Base-by-base conservation (phyloP, 2,797 vertebrate species). In the Ataeniobius toweri region DNA sequence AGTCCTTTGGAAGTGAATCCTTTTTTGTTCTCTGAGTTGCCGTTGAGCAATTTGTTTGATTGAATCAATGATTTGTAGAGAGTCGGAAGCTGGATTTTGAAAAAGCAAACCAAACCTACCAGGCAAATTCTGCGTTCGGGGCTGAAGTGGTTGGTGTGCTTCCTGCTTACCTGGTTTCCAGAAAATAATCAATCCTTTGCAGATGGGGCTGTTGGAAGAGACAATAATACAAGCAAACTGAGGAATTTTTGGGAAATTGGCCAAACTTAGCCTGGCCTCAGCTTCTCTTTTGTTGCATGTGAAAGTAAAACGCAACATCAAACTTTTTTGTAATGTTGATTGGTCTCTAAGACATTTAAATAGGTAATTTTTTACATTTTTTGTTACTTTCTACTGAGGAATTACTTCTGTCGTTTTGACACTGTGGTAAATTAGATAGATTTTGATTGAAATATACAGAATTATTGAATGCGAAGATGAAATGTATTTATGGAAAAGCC, bases 31-130 rank as follows among this genome's bases (percentile, higher is more conserved):
- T 73, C 58, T 39, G 63, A 81, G 48, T 12, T 77, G 65, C 61
- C 67, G 61, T 77, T 77, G 65, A 73, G 39, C 50, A 76, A 80
- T 50, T 20, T 44, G 72, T 68, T 41, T 65, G 72, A 78, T 53
- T 31, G 39, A 69, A 61, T 73, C 65, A 56, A 71, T 8, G 48
- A 53, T 75, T 82, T 81, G 56, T 55, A 71, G n/a, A 70, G 71
- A 79, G 31, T 67, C 71, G 71, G 26, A 74, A 48, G 67, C 68
- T 22, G 24, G 65, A 78, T 82, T 79, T 58, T 67, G 70, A 74
- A 79, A 74, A 86, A 69, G 36, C 44, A 55, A 68, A 26, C 56
- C 28, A 74, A 58, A n/a, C 41, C 51, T 78, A n/a, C n/a, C 63
- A 48, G 63, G 20, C 73, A 36, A 59, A 67, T 67, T n/a, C 76